Conservation (phyloP, 2,797 vertebrate genomes). For the Smutsia gigantea region DNA sequence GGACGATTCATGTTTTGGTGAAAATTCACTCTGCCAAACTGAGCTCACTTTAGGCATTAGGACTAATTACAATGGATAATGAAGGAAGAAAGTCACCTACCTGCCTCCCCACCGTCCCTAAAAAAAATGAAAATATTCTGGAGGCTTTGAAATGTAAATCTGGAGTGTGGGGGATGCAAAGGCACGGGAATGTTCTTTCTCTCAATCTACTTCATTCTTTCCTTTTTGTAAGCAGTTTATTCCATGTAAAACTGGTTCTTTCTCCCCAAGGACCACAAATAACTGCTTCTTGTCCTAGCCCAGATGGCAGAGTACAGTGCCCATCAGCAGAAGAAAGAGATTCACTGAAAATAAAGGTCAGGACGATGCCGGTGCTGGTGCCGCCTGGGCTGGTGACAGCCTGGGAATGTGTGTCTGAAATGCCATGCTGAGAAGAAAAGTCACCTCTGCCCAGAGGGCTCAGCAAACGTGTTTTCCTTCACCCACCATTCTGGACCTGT, state of each 20-base stretch:
- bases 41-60: background rate
- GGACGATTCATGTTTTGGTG: conserved; percentile 15
- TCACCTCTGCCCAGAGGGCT: conserved; percentile 60
- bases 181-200: background rate
- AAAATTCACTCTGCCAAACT: conserved; percentile 19
- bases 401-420: conserved; percentile 59
- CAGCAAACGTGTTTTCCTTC: conserved; percentile 15
- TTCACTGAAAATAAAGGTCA: conserved; percentile 69
- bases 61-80: background rate
- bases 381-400: background rate
- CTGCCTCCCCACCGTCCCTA: no score
- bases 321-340: background rate
- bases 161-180: background rate
- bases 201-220: background rate
- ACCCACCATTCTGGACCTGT: conserved; percentile 47
- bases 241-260: conserved; percentile 14
- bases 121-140: background rate
- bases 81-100: background rate
- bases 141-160: conserved; percentile 33
- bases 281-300: conserved; percentile 10
- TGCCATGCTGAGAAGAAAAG: conserved; percentile 66
- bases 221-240: conserved; percentile 28
- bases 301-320: conserved; percentile 31
- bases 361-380: background rate
- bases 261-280: background rate